Conservation (phyloP, 2,797 vertebrate species). For the Gobio occitaniae region DNA sequence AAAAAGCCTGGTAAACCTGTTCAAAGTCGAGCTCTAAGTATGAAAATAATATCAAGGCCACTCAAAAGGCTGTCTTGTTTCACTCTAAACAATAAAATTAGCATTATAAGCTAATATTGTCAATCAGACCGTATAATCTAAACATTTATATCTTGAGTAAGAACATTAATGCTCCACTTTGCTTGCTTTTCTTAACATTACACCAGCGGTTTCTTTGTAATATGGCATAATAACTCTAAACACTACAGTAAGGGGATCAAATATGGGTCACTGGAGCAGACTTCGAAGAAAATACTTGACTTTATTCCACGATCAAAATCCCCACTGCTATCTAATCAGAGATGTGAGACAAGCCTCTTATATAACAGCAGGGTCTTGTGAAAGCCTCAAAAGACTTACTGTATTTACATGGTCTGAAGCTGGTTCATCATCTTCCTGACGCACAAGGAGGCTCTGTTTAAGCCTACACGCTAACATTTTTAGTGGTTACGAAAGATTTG, state of each 20-base stretch:
- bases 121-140: background rate
- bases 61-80: constrained; percentile 22
- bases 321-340: constrained; percentile 36
- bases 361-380: constrained; percentile 35
- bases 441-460: constrained; percentile 30
- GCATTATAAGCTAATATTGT: constrained; percentile 1
- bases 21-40: background rate
- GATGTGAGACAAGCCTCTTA: constrained; percentile 35
- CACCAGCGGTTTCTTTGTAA: background rate
- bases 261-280: constrained; percentile 48
- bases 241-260: constrained; percentile 11
- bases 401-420: constrained; percentile 8
- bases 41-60: constrained; percentile 25
- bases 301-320: constrained; percentile 30
- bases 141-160: background rate
- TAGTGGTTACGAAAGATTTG: background rate
- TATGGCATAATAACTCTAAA: constrained; percentile 22
- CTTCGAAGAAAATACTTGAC: constrained; percentile 16
- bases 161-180: constrained; percentile 2
- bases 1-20: background rate
- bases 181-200: background rate
- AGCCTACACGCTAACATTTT: background rate
- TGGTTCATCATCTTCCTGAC: background rate
- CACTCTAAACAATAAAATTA: background rate
- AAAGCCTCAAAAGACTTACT: constrained; percentile 23